Conservation (phyloP, 2,888 invertebrate species). For the Trachelus iudaicus region DNA sequence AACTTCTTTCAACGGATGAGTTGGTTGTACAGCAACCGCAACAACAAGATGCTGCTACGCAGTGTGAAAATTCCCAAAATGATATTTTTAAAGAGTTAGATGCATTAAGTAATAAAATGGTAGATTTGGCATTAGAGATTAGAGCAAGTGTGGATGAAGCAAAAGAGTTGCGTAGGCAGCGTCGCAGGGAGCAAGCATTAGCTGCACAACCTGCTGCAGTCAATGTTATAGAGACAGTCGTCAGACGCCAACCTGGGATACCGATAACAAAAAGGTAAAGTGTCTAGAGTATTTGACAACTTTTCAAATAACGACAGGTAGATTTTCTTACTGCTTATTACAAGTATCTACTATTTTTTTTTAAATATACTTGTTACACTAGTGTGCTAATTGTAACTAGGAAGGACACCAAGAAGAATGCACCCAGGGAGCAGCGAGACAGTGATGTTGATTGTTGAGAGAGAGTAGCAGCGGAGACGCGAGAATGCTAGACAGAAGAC, state of each 20-base stretch:
- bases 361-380: constrained; percentile 28
- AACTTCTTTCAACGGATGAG: constrained; percentile 57
- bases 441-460: constrained; percentile 88
- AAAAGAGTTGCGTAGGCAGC: constrained; percentile 74
- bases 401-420: constrained; percentile 89
- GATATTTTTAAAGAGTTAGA: constrained; percentile 70
- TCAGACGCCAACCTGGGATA: constrained; percentile 72
- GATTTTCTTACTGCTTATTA: background rate
- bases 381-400: constrained; percentile 92
- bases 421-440: constrained; percentile 79
- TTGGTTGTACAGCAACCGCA: constrained; percentile 57
- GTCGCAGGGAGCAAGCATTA: constrained; percentile 63
- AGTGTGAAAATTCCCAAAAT: constrained; percentile 52
- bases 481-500: too few species aligned
- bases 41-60: constrained; percentile 54
- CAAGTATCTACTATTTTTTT: constrained; percentile 5
- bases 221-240: constrained; percentile 68
- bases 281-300: background rate
- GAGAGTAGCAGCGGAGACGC: constrained; percentile 70
- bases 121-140: constrained; percentile 77
- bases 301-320: constrained; percentile 1
- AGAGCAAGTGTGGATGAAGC: constrained; percentile 79
- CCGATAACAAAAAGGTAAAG: constrained; percentile 79
- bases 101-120: constrained; percentile 76
- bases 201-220: constrained; percentile 67